phyloP scores from a whole-genome alignment of 2,797 vertebrate genomes.

The Sebastes iracundus region DNA sequence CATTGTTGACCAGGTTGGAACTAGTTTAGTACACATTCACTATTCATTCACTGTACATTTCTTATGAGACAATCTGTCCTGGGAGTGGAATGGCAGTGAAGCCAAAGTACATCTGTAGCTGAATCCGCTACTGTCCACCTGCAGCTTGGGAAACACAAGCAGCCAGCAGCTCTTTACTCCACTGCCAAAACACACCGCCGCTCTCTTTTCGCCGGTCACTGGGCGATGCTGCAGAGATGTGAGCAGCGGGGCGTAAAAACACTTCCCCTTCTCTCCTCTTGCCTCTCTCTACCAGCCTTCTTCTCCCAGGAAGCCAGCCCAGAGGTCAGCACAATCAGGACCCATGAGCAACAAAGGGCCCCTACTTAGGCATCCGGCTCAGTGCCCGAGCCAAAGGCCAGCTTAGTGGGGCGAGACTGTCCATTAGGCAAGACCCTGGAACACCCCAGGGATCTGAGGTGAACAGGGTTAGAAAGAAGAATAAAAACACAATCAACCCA shows the following conservation, averaged over 20 bases:
- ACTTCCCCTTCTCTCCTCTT: constrained; percentile 53
- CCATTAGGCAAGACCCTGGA: constrained; percentile 80
- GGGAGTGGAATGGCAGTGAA: background rate
- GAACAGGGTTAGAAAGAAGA: constrained; percentile 69
- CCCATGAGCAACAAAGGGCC: constrained; percentile 81
- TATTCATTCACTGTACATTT: background rate
- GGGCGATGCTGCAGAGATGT: constrained; percentile 57
- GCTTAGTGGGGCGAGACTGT: constrained; percentile 77
- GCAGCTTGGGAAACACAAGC: constrained; percentile 37
- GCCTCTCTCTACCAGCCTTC: constrained; percentile 49
- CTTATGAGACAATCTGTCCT: background rate
- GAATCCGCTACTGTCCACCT: constrained; percentile 30
- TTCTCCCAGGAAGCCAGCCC: constrained; percentile 74
- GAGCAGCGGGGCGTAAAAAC: constrained; percentile 74
- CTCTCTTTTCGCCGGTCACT: constrained; percentile 49
- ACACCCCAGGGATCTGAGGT: constrained; percentile 72
- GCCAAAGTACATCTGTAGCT: constrained; percentile 11
- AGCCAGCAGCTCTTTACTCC: constrained; percentile 38
- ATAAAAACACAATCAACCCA: constrained; percentile 76
- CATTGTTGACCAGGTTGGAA: background rate
- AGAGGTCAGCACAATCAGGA: constrained; percentile 82
- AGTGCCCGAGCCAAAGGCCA: constrained; percentile 81
- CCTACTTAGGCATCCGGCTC: constrained; percentile 77
- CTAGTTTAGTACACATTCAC: background rate
- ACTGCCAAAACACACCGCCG: constrained; percentile 50